These are phyloP conservation scores for Leptinotarsa rubiginosa DNA, from an alignment of 2,888 invertebrate species.

Conservation along the genomic window DNA sequence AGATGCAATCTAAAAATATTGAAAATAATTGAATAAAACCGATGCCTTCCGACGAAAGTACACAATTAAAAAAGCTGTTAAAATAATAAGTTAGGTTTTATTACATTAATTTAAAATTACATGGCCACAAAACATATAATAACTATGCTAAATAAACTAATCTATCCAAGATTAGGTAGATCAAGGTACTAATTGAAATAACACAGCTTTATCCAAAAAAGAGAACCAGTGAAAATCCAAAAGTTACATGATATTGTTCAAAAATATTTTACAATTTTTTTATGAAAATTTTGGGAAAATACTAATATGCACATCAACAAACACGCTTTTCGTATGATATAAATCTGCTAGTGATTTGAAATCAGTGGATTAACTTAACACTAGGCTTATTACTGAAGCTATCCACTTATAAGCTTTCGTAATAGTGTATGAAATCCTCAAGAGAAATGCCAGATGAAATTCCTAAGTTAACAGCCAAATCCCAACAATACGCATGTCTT, in stretches of 20 bases:
- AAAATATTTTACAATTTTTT: slow-evolving; percentile 43
- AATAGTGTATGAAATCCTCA: slow-evolving; percentile 2
- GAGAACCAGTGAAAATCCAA: slow-evolving; percentile 36
- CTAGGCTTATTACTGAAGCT: slow-evolving; percentile 46
- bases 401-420: slow-evolving; percentile 40
- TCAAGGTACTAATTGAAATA: slow-evolving; percentile 45
- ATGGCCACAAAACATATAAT: slow-evolving; percentile 68
- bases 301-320: slow-evolving; percentile 58
- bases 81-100: slow-evolving; percentile 64
- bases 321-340: slow-evolving; percentile 50
- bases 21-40: neutral
- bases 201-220: slow-evolving; percentile 38
- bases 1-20: neutral
- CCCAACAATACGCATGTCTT: slow-evolving; percentile 2
- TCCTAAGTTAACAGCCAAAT: slow-evolving; percentile 7
- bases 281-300: slow-evolving; percentile 51
- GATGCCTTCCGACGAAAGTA: neutral
- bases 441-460: slow-evolving; percentile 6
- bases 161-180: slow-evolving; percentile 51
- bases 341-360: slow-evolving; percentile 36
- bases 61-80: slow-evolving; percentile 30
- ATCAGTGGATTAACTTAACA: slow-evolving; percentile 18
- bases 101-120: slow-evolving; percentile 69
- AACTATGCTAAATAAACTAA: slow-evolving; percentile 61
- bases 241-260: slow-evolving; percentile 42